These are phyloP conservation scores for Apamea sordens DNA, from an alignment of 2,888 invertebrate genomes.

Conservation along the genomic window DNA sequence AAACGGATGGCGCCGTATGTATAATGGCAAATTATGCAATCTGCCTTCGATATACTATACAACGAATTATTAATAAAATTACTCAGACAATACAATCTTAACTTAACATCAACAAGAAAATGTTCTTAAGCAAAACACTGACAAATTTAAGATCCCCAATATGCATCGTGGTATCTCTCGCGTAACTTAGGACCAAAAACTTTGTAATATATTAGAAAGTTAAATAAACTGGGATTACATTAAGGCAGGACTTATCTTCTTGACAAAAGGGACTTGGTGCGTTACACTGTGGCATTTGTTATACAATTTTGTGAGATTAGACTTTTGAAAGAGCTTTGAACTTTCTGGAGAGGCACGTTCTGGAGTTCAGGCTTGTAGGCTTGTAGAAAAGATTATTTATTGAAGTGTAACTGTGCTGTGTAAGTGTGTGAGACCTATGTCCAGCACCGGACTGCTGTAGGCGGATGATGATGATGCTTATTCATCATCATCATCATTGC, in stretches of 20 bases:
- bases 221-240: slow-evolving; percentile 58
- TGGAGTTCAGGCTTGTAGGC: slow-evolving; percentile 12
- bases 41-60: neutral
- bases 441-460: no score
- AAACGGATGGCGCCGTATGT: no score
- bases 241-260: slow-evolving; percentile 51
- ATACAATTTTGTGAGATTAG: slow-evolving; percentile 60
- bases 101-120: slow-evolving; percentile 9
- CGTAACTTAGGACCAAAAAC: slow-evolving; percentile 49
- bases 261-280: slow-evolving; percentile 46
- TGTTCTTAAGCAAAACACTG: slow-evolving; percentile 34
- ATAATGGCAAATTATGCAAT: no score
- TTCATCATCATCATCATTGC: no score
- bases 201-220: slow-evolving; percentile 56
- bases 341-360: slow-evolving; percentile 23
- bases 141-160: slow-evolving; percentile 38
- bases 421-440: neutral
- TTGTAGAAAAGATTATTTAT: slow-evolving; percentile 10
- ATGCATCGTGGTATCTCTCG: slow-evolving; percentile 39
- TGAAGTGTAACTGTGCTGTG: neutral
- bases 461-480: no score
- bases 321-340: slow-evolving; percentile 47
- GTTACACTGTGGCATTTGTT: slow-evolving; percentile 50
- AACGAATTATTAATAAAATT: neutral
- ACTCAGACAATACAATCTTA: neutral